Conservation (phyloP, 2,113 vertebrate species). For the Colius striatus region DNA sequence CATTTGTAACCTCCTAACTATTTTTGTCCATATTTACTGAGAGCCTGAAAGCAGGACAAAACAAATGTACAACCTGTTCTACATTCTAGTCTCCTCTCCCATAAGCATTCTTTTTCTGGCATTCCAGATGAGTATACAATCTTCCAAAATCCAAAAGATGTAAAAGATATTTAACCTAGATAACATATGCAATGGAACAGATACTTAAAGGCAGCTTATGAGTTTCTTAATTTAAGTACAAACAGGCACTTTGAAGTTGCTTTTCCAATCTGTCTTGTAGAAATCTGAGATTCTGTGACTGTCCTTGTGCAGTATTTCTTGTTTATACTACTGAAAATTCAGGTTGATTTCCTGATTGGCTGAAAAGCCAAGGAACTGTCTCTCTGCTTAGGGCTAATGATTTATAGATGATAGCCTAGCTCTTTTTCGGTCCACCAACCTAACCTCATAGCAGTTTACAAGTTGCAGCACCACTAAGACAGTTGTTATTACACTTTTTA, state of each 20-base stretch:
- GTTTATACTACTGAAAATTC: background rate
- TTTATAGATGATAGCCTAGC: conserved; percentile 18
- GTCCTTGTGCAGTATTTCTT: background rate
- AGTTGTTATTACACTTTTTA: conserved; percentile 43
- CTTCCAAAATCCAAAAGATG: background rate
- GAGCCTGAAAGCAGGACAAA: background rate
- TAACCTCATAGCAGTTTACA: conserved; percentile 10
- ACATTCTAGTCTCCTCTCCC: background rate
- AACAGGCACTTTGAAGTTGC: background rate
- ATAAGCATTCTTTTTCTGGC: background rate
- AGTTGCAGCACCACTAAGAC: conserved; percentile 20
- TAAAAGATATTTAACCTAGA: background rate
- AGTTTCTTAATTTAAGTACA: background rate
- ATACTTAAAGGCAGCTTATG: background rate
- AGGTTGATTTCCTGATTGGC: background rate
- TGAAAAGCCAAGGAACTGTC: background rate
- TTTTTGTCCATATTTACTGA: background rate
- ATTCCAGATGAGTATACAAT: background rate
- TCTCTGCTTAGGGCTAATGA: background rate
- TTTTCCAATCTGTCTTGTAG: background rate
- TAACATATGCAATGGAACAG: background rate
- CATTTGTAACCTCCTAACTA: background rate
- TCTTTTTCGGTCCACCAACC: conserved; percentile 13
- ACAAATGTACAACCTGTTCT: background rate
- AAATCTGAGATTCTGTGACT: background rate